Percentiles rank a stretch among this genome's conserved stretches.
Conservation (phyloP, 2,888 invertebrate genomes). For the Dastarcus helophoroides region DNA sequence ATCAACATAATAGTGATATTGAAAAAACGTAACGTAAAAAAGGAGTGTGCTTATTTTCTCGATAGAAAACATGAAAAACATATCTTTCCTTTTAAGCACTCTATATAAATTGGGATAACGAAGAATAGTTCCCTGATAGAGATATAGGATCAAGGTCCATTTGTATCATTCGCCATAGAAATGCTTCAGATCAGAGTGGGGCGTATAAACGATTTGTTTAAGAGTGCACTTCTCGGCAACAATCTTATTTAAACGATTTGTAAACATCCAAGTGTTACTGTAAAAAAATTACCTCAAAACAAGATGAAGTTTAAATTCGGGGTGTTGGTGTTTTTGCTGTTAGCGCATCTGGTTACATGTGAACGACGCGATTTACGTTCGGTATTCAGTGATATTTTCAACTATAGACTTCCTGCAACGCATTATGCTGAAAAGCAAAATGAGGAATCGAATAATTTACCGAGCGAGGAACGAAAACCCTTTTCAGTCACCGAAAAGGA, state of each 20-base stretch:
- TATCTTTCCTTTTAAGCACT: too few relatives aligned
- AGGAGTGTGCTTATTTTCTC: too few relatives aligned
- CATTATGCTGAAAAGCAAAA: conserved; percentile 16
- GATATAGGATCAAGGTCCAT: conserved; percentile 39
- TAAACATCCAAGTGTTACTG: conserved; percentile 25
- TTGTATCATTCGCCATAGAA: conserved; percentile 36
- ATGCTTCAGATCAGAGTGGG: conserved; percentile 36
- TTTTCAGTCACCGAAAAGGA: conserved; percentile 40
- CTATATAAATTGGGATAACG: too few relatives aligned
- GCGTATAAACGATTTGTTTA: conserved; percentile 32
- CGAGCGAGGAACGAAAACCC: conserved; percentile 12
- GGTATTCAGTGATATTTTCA: conserved; percentile 27
- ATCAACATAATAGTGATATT: too few relatives aligned
- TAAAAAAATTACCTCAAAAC: background rate
- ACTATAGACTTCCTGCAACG: conserved; percentile 8
- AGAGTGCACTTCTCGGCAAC: conserved; percentile 30
- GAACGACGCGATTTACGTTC: conserved; percentile 20
- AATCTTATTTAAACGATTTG: conserved; percentile 25
- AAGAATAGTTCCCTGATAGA: conserved; percentile 32
- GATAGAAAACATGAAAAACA: too few relatives aligned
- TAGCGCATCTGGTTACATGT: conserved; percentile 14
- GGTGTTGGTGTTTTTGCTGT: conserved; percentile 18
- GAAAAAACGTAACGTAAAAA: too few relatives aligned
- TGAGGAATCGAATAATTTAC: conserved; percentile 23
- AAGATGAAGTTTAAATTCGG: conserved; percentile 14